Conservation (phyloP, 2,888 invertebrate species). For the Acheta domesticus region DNA sequence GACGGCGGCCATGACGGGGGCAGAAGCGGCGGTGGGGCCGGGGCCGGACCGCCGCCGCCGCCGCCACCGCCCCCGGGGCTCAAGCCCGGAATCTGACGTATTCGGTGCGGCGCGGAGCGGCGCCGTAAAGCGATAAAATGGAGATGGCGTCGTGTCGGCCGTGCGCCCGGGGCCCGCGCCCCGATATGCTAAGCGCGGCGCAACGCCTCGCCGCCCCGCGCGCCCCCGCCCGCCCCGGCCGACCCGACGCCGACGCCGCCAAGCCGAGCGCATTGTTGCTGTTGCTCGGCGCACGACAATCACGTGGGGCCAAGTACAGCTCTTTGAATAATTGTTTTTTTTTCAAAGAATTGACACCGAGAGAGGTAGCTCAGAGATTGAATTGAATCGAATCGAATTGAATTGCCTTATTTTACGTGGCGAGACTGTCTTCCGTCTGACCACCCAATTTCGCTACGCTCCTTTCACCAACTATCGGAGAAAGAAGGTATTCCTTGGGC, state of each 20-base stretch:
- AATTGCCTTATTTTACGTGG: too few relatives aligned
- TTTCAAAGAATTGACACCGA: too few relatives aligned
- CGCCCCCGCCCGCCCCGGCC: not conserved
- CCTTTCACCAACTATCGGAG: too few relatives aligned
- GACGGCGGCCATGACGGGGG: too few relatives aligned
- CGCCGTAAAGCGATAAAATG: not conserved
- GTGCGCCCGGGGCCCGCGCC: not conserved
- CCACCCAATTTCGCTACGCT: too few relatives aligned
- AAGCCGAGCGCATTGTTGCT: not conserved
- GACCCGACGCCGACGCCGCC: not conserved
- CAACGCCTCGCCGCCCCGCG: not conserved
- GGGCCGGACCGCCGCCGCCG: not conserved
- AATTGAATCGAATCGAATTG: too few relatives aligned
- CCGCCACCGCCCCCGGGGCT: not conserved
- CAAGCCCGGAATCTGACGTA: not conserved
- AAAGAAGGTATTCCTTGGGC: too few relatives aligned
- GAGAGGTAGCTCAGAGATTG: too few relatives aligned
- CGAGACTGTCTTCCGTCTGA: too few relatives aligned
- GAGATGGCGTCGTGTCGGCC: not conserved
- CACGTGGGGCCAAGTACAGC: too few relatives aligned
- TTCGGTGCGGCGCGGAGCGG: not conserved
- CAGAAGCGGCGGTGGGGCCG: too few relatives aligned
- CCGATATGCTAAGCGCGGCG: conserved; percentile 1
- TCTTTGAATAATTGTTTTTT: too few relatives aligned
- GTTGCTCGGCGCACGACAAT: not conserved